Evolutionary conservation across 1,140 invertebrate species (phyloP).

Genomic region (Vanessa atalanta): DNA sequence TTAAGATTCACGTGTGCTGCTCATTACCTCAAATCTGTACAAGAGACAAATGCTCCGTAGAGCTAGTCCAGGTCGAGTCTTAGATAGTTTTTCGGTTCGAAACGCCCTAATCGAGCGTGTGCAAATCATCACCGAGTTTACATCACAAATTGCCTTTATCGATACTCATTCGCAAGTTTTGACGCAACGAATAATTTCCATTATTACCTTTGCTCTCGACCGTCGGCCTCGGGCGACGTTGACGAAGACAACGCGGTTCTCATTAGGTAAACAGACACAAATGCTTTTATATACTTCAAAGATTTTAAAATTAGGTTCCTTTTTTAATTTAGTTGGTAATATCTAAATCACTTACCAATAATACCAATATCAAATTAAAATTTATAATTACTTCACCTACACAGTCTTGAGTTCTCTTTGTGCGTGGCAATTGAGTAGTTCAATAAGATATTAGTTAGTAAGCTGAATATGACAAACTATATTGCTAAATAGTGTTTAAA

Average conservation of each 20-base stretch:
- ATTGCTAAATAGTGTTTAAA: background rate
- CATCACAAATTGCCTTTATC: slow-evolving; percentile 68
- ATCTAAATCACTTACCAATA: background rate
- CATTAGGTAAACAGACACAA: slow-evolving; percentile 30
- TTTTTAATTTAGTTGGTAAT: background rate
- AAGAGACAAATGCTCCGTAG: background rate
- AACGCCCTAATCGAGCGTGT: slow-evolving; percentile 34
- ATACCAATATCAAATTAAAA: background rate
- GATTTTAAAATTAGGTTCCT: background rate
- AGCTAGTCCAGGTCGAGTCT: slow-evolving; percentile 24
- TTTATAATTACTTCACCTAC: background rate
- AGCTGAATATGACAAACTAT: background rate
- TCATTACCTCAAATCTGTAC: too few species aligned
- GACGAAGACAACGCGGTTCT: slow-evolving; percentile 49
- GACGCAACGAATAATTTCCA: slow-evolving; percentile 60
- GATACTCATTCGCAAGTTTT: slow-evolving; percentile 53
- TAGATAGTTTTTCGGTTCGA: slow-evolving; percentile 21
- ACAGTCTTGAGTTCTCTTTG: background rate
- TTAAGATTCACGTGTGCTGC: too few species aligned
- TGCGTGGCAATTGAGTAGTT: background rate
- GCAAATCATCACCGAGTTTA: slow-evolving; percentile 52
- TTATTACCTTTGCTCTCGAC: slow-evolving; percentile 58
- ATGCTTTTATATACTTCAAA: slow-evolving; percentile 10
- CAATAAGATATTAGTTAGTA: background rate
- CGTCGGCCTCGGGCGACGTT: slow-evolving; percentile 45